Conservation (phyloP, 1,140 invertebrate genomes). For the Formica exsecta region DNA sequence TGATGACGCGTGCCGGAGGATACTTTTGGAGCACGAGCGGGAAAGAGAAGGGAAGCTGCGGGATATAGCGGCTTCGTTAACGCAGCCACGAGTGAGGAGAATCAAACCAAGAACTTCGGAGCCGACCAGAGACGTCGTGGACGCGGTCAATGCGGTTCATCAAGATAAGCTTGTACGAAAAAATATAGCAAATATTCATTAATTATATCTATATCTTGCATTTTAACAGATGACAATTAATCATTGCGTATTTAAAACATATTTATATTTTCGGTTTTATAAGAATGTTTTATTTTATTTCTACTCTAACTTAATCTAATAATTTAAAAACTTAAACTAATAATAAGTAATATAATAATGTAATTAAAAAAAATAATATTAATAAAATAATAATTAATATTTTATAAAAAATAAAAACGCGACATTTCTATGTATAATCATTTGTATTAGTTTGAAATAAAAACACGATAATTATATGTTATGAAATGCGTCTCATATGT, state of each 20-base stretch:
- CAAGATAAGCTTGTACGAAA: conserved; percentile 85
- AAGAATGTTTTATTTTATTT: background rate
- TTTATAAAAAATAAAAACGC: background rate
- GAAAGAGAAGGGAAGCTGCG: conserved; percentile 90
- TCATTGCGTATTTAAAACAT: background rate
- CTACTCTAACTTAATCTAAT: background rate
- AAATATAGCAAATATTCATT: background rate
- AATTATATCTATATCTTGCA: background rate
- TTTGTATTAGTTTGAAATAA: background rate
- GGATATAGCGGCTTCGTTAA: conserved; percentile 91
- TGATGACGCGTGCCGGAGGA: conserved; percentile 84
- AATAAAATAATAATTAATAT: background rate
- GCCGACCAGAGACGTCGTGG: conserved; percentile 85
- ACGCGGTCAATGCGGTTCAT: conserved; percentile 81
- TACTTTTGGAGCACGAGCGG: conserved; percentile 87
- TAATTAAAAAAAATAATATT: no score
- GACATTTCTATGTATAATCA: background rate
- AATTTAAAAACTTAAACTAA: no score
- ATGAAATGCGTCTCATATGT: conserved; percentile 17
- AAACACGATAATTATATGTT: conserved; percentile 1
- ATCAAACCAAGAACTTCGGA: conserved; percentile 84
- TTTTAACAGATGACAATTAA: background rate
- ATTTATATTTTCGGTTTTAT: conserved; percentile 12
- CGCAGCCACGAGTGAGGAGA: conserved; percentile 87
- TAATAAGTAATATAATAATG: no score